These are phyloP conservation scores for Chiroxiphia lanceolata DNA, from an alignment of 2,797 vertebrate species.

Conservation along the genomic window DNA sequence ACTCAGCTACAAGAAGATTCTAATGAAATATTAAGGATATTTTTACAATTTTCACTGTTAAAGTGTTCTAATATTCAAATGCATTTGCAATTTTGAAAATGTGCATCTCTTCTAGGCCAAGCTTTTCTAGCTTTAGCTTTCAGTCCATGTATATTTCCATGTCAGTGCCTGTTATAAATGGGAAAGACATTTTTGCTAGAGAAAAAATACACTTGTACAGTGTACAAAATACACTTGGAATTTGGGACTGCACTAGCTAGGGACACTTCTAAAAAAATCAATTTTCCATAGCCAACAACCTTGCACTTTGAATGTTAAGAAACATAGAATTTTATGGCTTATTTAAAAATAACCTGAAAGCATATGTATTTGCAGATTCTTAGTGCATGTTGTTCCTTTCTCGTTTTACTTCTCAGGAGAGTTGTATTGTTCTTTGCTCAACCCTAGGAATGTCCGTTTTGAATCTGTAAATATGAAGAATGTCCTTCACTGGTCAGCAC, in stretches of 20 bases:
- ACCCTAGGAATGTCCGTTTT: constrained; percentile 73
- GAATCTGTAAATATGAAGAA: constrained; percentile 78
- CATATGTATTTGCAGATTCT: neutral
- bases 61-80: neutral
- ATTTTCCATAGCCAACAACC: neutral
- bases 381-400: neutral
- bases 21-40: neutral
- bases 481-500: constrained; percentile 73
- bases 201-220: accelerated
- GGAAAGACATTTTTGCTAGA: neutral
- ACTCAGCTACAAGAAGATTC: neutral
- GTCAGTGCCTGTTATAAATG: neutral
- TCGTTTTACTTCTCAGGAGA: constrained; percentile 62
- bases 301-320: neutral
- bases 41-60: neutral
- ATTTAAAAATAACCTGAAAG: neutral
- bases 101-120: neutral
- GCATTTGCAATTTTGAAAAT: neutral
- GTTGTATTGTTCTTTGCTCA: constrained; percentile 67
- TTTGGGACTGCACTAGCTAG: neutral
- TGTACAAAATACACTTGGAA: no score
- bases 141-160: neutral
- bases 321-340: neutral
- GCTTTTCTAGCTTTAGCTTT: neutral
- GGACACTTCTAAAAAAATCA: neutral